These are phyloP conservation scores for Onychomys arenicola DNA, from an alignment of 2,797 vertebrate genomes.

Conservation along the genomic window DNA sequence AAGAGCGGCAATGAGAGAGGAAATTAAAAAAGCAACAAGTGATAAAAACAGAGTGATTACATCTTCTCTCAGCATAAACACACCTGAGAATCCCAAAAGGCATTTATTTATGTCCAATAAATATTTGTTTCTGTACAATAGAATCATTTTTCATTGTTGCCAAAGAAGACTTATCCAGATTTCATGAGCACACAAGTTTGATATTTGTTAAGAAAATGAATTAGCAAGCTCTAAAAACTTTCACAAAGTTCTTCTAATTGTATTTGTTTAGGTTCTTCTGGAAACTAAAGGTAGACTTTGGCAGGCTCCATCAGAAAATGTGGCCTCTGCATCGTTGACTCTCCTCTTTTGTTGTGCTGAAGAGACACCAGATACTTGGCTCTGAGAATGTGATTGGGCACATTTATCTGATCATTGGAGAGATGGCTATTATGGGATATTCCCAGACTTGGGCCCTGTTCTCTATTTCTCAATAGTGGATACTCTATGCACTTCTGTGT, in stretches of 20 bases:
- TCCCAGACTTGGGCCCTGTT: not conserved
- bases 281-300: not conserved
- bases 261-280: slow-evolving; percentile 5
- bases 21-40: slow-evolving; percentile 78
- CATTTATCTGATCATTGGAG: not conserved
- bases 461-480: not conserved
- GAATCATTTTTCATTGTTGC: slow-evolving; percentile 54
- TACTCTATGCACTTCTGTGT: not conserved
- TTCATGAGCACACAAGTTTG: slow-evolving; percentile 51
- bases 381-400: not conserved
- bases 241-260: not conserved
- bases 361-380: not conserved
- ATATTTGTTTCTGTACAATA: slow-evolving; percentile 52
- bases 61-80: slow-evolving; percentile 59
- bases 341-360: not conserved
- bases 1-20: slow-evolving; percentile 61
- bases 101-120: slow-evolving; percentile 56
- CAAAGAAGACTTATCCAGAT: slow-evolving; percentile 37
- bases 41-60: slow-evolving; percentile 70
- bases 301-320: not conserved
- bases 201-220: slow-evolving; percentile 67
- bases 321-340: not conserved
- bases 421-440: not conserved
- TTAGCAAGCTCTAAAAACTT: not conserved
- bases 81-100: slow-evolving; percentile 68